Conservation (phyloP, 2,113 vertebrate genomes). For the Orientallactaga bullata region DNA sequence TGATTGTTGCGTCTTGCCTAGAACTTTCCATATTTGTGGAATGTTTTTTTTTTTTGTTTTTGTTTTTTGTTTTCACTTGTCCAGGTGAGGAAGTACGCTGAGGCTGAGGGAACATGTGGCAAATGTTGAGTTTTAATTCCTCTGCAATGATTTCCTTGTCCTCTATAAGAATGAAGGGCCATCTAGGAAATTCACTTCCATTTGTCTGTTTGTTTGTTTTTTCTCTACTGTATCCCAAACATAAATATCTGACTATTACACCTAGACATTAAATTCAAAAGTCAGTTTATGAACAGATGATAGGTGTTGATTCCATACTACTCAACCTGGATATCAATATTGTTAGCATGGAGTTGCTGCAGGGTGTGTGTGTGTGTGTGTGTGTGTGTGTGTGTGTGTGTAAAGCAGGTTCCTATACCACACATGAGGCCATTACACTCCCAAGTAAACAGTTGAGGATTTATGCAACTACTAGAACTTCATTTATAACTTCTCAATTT, state of each 20-base stretch:
- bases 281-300: background rate
- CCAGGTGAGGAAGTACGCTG: background rate
- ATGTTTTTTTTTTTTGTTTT: constrained; percentile 54
- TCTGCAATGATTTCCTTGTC: constrained; percentile 48
- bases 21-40: constrained; percentile 27
- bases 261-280: constrained; percentile 40
- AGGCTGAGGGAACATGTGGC: constrained; percentile 40
- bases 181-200: constrained; percentile 14
- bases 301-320: background rate
- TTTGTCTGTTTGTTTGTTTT: background rate
- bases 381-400: background rate
- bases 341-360: background rate
- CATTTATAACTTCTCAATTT: constrained; percentile 44
- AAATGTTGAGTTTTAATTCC: constrained; percentile 52
- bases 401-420: background rate
- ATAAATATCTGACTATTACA: background rate
- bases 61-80: constrained; percentile 39
- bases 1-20: background rate
- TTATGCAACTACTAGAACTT: background rate
- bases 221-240: background rate
- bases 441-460: background rate
- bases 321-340: background rate
- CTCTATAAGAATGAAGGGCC: constrained; percentile 35
- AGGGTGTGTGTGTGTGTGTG: background rate
- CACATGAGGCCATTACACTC: background rate